phyloP scores from a whole-genome alignment of 2,797 vertebrate species.

The Notamacropus eugenii region DNA sequence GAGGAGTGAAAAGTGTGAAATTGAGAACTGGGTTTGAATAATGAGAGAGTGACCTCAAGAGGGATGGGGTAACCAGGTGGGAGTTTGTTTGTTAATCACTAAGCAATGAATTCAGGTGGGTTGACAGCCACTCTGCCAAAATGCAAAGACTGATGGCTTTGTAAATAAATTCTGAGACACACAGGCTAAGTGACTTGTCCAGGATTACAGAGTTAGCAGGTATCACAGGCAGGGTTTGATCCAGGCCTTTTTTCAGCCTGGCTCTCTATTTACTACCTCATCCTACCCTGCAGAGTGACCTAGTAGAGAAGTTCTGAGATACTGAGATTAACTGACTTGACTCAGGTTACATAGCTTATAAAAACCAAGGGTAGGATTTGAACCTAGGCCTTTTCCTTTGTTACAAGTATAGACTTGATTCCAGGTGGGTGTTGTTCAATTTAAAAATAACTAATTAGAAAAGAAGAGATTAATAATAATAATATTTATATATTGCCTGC shows the following conservation, averaged over 20 bases:
- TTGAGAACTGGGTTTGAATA: neutral
- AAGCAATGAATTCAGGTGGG: neutral
- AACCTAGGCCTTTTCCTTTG: neutral
- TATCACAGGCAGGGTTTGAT: neutral
- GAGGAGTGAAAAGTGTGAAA: neutral
- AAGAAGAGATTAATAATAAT: neutral
- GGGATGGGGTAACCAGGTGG: neutral
- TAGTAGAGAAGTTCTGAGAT: too few species aligned
- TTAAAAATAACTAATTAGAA: neutral
- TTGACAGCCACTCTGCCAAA: neutral
- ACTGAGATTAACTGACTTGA: neutral
- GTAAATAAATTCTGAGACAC: neutral
- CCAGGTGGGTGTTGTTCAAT: neutral
- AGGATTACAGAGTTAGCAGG: neutral
- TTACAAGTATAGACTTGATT: neutral
- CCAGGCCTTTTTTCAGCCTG: neutral
- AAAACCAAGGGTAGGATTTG: neutral
- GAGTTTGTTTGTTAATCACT: neutral
- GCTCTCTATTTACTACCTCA: neutral
- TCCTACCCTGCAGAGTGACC: too few species aligned
- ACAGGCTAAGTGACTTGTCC: neutral
- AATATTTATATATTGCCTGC: neutral
- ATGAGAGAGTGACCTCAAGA: neutral
- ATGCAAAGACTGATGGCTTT: neutral
- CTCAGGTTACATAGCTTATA: neutral